phyloP scores from a whole-genome alignment of 23 tunicate species.

The Ciona savignyi region DNA sequence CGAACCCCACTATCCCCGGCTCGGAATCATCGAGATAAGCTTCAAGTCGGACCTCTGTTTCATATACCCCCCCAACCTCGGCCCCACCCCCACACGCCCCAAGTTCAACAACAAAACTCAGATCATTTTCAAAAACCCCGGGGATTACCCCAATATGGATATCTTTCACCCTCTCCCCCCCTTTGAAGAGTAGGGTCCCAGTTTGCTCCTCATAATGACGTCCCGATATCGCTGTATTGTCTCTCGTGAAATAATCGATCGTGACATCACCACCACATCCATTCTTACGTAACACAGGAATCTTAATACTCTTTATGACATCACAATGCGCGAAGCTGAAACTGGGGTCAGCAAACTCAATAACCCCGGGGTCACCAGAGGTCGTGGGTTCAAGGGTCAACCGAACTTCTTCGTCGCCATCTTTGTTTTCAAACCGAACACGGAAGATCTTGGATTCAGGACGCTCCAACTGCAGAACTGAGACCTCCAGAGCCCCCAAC shows the following conservation, averaged over 20 bases:
- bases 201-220: conserved; percentile 55
- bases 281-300: conserved; percentile 58
- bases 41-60: conserved; percentile 59
- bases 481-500: conserved; percentile 8
- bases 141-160: conserved; percentile 46
- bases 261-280: conserved; percentile 72
- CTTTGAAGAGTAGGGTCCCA: conserved; percentile 48
- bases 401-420: conserved; percentile 13
- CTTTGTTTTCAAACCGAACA: conserved; percentile 33
- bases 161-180: conserved; percentile 49
- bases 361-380: conserved; percentile 20
- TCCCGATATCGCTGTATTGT: conserved; percentile 91
- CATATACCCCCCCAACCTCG: conserved; percentile 62
- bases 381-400: conserved; percentile 1
- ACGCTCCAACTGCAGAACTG: conserved; percentile 11
- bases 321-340: conserved; percentile 13
- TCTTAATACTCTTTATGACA: conserved; percentile 7
- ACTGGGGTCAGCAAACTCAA: conserved; percentile 36
- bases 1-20: conserved; percentile 85
- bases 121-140: conserved; percentile 12
- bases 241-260: conserved; percentile 75
- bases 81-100: conserved; percentile 69
- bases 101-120: conserved; percentile 58
- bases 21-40: conserved; percentile 48
- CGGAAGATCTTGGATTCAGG: conserved; percentile 17